Evolutionary conservation across 2,888 invertebrate genomes (phyloP), one percentile per base, ranked within the genome.

Genomic region (Hedya salicella): DNA sequence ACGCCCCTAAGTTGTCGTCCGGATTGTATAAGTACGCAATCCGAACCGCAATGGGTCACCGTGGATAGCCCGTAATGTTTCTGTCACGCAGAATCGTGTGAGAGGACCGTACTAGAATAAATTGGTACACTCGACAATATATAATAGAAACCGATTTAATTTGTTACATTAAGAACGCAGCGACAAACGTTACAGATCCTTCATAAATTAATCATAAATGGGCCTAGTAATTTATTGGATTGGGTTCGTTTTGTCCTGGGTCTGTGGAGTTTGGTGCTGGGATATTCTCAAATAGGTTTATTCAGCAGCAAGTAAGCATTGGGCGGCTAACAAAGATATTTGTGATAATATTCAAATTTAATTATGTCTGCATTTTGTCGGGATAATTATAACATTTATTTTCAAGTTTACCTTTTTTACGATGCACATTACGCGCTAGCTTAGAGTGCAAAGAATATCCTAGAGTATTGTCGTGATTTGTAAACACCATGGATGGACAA

Each of bases 51-150:
- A 36, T 39, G 46, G 52, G 65, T 59, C 52, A 53, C 52, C 64
- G 52, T 65, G 65, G 46, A 60, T 46, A 49, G 52, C 59, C 65
- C 59, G 32, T 39, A 36, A 39, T 46, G 52, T 65, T 52, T 40
- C 25, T 25, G 21, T 52, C 32, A 52, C 32, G 14, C 46, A 52
- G 25, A 44, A 44, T 36, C 39, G 59, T 60, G 39, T 40, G 50
- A 36, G 25, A 25, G 46, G 60, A 46, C 52, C 52, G 57, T 19
- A 57, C 3, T 65, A 65, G 52, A 52, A 46, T 65, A 65, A 65
- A 59, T 65, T 65, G 59, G 52, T 59, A 65, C 59, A 40, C 59
- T 65, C 52, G 65, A 65, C 65, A 65, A 65, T 65, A 65, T 60
- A 17, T 40, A 62, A 62, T 39, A 57, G 32, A 53, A 59, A 40